These are phyloP conservation scores for Enteromius paludinosus DNA, from an alignment of 2,797 vertebrate genomes.

Conservation along the genomic window DNA sequence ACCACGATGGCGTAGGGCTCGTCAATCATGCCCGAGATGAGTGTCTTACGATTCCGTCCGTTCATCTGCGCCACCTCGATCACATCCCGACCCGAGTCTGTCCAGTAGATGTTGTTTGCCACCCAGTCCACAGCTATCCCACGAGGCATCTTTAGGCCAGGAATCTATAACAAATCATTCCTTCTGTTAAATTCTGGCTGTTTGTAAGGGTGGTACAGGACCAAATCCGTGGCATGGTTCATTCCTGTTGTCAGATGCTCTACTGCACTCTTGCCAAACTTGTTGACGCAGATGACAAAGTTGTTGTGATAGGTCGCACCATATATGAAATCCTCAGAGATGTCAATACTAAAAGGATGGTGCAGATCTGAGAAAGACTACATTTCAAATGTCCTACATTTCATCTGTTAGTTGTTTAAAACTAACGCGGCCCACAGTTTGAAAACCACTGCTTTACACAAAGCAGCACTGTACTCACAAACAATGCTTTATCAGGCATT, in stretches of 20 bases:
- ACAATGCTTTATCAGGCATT: no score
- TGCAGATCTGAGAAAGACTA: constrained; percentile 82
- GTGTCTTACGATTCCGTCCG: constrained; percentile 90
- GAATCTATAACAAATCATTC: constrained; percentile 78
- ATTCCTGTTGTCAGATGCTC: constrained; percentile 90
- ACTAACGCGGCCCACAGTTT: no score
- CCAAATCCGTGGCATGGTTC: constrained; percentile 92
- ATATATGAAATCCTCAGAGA: constrained; percentile 96
- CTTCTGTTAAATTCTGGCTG: constrained; percentile 76
- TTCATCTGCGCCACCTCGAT: constrained; percentile 94
- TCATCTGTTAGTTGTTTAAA: not conserved
- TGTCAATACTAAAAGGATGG: constrained; percentile 94
- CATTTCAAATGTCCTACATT: not conserved
- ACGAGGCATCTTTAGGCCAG: constrained; percentile 93
- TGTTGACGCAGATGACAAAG: constrained; percentile 93
- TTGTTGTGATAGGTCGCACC: constrained; percentile 96
- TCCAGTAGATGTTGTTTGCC: constrained; percentile 97
- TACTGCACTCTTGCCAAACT: constrained; percentile 87
- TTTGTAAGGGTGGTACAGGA: constrained; percentile 92
- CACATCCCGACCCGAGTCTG: constrained; percentile 92
- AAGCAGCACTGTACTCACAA: no score
- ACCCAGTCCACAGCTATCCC: constrained; percentile 98
- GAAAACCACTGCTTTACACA: no score
- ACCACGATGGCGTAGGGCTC: constrained; percentile 96
- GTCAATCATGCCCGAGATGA: constrained; percentile 97